Evolutionary conservation across 2,888 invertebrate genomes (phyloP), one percentile per base, ranked within the genome.

Genomic region (Penaeus monodon): DNA sequence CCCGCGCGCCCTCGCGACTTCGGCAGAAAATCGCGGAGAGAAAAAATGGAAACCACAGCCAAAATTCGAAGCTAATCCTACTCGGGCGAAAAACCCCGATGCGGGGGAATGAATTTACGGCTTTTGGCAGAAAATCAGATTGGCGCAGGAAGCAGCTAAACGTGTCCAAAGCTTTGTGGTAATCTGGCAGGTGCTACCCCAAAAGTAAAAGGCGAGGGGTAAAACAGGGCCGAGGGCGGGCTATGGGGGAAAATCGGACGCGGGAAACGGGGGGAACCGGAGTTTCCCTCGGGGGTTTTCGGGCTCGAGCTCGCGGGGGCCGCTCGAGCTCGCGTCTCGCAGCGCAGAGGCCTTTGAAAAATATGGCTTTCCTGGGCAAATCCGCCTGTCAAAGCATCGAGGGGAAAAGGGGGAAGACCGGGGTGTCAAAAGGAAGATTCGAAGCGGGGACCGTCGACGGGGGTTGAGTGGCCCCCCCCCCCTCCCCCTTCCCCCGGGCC

Each of bases 191-290:
- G 78, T 57, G 79, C 49, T 70, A 66, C 57, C 76, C 57, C 78
- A 27, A 84, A 79, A 70, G 79, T 78, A 79, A 84, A 79, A 79
- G 79, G 70, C 57, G 84, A 70, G 78, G 49, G 84, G 78, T 84
- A 79, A 84, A 79, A 84, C 84, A 84, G 79, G 63, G 84, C 77
- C 66, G 64, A 38, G 38, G 68, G 68, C 44, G 22, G 49, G 68
- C 38, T 68, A 68, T 68, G 57, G 24, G 73, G 38, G 38, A 38
- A 20, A 38, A 38, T 38, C 38, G 73, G 73, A 27, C 73, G 57
- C 57, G 57, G 14, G 57, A 6, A 73, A 73, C 73, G 33, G 38
- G 73, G 73, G 73, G 33, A 73, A 38, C 33, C 73, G 33, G 29
- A n/a, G 20, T 24, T 73, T 14, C 73, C 38, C 29, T 22, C 38